Percentiles rank a stretch among this genome's conserved stretches.
Evolutionary conservation across 2,888 invertebrate genomes (phyloP).

Genomic region (Andrena chrysosceles): DNA sequence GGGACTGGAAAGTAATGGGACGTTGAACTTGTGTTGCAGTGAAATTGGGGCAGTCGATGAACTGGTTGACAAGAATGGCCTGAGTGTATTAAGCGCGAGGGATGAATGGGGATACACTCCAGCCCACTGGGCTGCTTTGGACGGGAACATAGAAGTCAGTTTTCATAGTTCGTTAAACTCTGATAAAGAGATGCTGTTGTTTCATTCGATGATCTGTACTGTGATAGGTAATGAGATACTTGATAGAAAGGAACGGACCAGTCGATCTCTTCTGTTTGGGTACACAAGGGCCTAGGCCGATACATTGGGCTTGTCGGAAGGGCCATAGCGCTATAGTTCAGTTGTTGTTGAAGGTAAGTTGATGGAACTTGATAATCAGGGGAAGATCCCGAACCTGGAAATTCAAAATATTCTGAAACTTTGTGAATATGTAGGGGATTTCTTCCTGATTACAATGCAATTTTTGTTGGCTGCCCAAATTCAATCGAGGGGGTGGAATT

Average conservation of each 20-base stretch:
- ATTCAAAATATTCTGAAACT: no score
- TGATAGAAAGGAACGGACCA: constrained; percentile 93
- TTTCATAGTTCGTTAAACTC: background rate
- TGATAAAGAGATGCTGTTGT: background rate
- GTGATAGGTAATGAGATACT: constrained; percentile 90
- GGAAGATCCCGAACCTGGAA: no score
- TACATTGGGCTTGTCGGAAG: constrained; percentile 97
- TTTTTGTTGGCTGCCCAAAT: no score
- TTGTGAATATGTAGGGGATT: no score
- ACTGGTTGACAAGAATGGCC: constrained; percentile 92
- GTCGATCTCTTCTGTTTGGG: constrained; percentile 95
- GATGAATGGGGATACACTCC: constrained; percentile 98
- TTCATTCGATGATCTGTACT: background rate
- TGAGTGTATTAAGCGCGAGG: constrained; percentile 89
- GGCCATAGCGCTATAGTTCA: constrained; percentile 96
- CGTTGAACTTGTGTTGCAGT: constrained; percentile 85
- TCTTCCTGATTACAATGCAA: no score
- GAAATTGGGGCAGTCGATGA: constrained; percentile 94
- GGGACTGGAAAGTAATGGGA: background rate
- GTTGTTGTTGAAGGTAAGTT: constrained; percentile 85
- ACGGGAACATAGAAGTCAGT: constrained; percentile 92
- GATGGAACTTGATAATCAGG: no score
- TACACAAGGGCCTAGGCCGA: constrained; percentile 95
- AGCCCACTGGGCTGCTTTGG: constrained; percentile 96
- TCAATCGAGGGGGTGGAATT: no score